phyloP scores from a whole-genome alignment of 2,888 invertebrate species.

The Thecocarcelia acutangulata region DNA sequence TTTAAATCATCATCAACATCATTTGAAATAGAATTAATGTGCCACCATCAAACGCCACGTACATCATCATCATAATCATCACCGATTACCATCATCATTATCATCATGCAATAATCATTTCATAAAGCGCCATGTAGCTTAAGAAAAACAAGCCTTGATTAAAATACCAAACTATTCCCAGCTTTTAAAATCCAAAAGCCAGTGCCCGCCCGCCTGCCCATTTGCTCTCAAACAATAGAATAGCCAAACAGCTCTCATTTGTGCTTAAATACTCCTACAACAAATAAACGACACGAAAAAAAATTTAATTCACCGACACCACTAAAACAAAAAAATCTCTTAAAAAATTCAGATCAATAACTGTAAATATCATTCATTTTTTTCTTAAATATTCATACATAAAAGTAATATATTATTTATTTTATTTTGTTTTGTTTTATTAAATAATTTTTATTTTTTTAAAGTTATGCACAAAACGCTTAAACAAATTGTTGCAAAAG shows the following conservation, averaged over 20 bases:
- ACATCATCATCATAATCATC: slow-evolving; percentile 64
- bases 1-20: slow-evolving; percentile 28
- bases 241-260: slow-evolving; percentile 58
- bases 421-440: slow-evolving; percentile 69
- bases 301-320: slow-evolving; percentile 62
- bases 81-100: slow-evolving; percentile 16
- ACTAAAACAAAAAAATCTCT: slow-evolving; percentile 69
- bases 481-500: slow-evolving; percentile 47
- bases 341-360: slow-evolving; percentile 72
- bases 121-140: slow-evolving; percentile 36
- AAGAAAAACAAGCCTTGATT: slow-evolving; percentile 1
- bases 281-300: slow-evolving; percentile 64
- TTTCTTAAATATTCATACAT: slow-evolving; percentile 50
- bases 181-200: slow-evolving; percentile 43
- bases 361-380: slow-evolving; percentile 78
- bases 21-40: slow-evolving; percentile 39
- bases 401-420: slow-evolving; percentile 54
- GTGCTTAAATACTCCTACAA: slow-evolving; percentile 51
- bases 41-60: slow-evolving; percentile 24
- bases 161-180: slow-evolving; percentile 38
- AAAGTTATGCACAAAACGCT: slow-evolving; percentile 6
- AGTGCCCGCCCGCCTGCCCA: slow-evolving; percentile 38
- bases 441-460: slow-evolving; percentile 37
- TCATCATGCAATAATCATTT: slow-evolving; percentile 23
- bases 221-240: slow-evolving; percentile 58